Conservation (phyloP, 2,113 vertebrate species). For the Rhinoderma darwinii region DNA sequence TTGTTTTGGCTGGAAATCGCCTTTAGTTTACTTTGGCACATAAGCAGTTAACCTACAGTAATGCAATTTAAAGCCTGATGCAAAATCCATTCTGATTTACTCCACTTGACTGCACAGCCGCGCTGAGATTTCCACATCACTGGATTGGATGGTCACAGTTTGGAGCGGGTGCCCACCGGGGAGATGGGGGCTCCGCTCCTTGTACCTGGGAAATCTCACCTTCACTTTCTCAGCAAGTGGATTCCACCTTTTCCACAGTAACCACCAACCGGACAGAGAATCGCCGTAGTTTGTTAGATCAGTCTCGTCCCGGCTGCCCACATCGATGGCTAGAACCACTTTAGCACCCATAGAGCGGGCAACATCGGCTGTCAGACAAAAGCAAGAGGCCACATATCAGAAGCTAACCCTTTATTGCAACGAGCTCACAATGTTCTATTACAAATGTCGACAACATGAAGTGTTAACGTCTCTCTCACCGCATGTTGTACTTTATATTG, state of each 20-base stretch:
- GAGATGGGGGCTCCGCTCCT: not conserved
- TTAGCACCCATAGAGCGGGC: slow-evolving; percentile 90
- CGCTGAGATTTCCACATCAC: not conserved
- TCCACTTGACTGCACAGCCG: slow-evolving; percentile 19
- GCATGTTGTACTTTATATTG: too few species aligned
- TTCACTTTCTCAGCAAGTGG: slow-evolving; percentile 87
- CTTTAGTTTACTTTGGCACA: not conserved
- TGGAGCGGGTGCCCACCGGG: not conserved
- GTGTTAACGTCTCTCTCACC: too few species aligned
- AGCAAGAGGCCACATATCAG: not conserved
- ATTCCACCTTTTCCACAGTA: slow-evolving; percentile 93
- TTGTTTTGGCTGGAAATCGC: too few species aligned
- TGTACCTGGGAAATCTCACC: slow-evolving; percentile 68
- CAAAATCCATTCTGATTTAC: slow-evolving; percentile 22
- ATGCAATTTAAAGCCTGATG: not conserved
- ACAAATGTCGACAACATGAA: too few species aligned
- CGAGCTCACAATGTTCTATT: not conserved
- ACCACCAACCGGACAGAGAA: slow-evolving; percentile 90
- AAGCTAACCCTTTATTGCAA: not conserved
- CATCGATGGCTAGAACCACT: slow-evolving; percentile 89
- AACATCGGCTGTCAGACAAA: slow-evolving; percentile 79
- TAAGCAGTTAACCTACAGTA: not conserved
- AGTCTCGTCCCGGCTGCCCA: slow-evolving; percentile 88
- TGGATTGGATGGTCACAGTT: not conserved
- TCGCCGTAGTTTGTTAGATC: slow-evolving; percentile 93